Base-by-base conservation (phyloP, 2,797 vertebrate genomes). In the Pelodytes ibericus region DNA sequence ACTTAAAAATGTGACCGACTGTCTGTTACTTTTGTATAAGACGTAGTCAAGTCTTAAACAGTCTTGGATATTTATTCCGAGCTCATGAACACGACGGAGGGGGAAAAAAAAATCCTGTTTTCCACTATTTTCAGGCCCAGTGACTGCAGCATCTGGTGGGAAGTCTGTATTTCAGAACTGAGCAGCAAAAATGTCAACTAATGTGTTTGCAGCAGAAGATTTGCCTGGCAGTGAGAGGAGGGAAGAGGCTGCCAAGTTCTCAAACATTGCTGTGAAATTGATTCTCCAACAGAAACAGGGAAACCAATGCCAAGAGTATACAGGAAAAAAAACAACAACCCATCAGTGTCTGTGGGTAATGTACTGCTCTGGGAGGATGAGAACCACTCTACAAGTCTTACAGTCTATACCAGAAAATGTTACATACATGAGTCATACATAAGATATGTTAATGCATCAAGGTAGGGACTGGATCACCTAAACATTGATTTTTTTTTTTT, bases 141-240 rank as follows among this genome's bases (percentile, higher is more conserved):
- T 64, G 33, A 26, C 26, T 51, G 18, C 51, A 69, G 51, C 58
- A 64, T 64, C 62, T 61, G n/a, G 18, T 49, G 7, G 2, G n/a
- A 30, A 4, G 24, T 44, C 57, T 39, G 27, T 36, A 24, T 24
- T 24, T 64, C 31, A 63, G 59, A 64, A 51, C 4, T 27, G 29
- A 20, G 64, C 64, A 53, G 30, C 20, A 30, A 72, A 72, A 63
- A 25, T 64, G 59, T 72, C 44, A 63, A 36, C 33, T 51, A 44
- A 20, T 49, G 29, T 63, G 59, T 62, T 63, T 33, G 15, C 44
- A 36, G 8, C 29, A 51, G 3, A 49, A 72, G 44, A 72, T 71
- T 26, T 27, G 25, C 24, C 36, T 60, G 56, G 68, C 56, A 71
- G 30, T n/a, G 20, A 58, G 20, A 60, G 24, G 10, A 44, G 5